Conservation (phyloP, 2,113 vertebrate species). For the Loxodonta africana region DNA sequence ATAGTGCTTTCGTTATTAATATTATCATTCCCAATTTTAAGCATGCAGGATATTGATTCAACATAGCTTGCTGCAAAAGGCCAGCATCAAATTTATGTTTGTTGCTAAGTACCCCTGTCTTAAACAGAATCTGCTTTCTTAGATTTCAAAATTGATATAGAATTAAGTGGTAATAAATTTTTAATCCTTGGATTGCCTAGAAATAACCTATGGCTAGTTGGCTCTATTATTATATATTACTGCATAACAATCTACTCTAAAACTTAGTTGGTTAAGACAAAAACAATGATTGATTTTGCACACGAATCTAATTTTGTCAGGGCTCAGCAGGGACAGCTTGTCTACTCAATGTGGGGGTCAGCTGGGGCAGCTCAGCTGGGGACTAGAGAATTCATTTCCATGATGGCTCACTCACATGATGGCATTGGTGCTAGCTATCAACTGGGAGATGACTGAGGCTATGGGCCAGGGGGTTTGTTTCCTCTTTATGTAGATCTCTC, state of each 20-base stretch:
- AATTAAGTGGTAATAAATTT: constrained; percentile 42
- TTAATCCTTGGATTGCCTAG: neutral
- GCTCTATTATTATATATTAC: neutral
- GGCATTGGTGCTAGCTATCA: neutral
- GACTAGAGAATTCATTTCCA: neutral
- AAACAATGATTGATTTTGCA: constrained; percentile 12
- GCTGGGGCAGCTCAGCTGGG: neutral
- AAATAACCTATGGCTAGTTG: neutral
- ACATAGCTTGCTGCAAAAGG: constrained; percentile 30
- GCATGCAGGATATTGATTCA: constrained; percentile 41
- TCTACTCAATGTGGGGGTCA: neutral
- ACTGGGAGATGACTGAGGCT: neutral
- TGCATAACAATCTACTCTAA: neutral
- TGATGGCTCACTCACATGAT: neutral
- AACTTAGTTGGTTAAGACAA: constrained; percentile 28
- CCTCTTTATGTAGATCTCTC: neutral
- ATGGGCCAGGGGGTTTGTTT: neutral
- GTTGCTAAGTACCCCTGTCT: neutral
- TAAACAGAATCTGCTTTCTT: constrained; percentile 17
- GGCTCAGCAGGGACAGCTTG: neutral
- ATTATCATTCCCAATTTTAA: constrained; percentile 48
- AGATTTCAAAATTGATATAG: constrained; percentile 44
- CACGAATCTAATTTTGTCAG: neutral
- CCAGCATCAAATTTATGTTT: constrained; percentile 31
- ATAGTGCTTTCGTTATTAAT: constrained; percentile 35